Evolutionary conservation across 2,888 invertebrate genomes (phyloP).

Genomic region (Ethmia dodecea): DNA sequence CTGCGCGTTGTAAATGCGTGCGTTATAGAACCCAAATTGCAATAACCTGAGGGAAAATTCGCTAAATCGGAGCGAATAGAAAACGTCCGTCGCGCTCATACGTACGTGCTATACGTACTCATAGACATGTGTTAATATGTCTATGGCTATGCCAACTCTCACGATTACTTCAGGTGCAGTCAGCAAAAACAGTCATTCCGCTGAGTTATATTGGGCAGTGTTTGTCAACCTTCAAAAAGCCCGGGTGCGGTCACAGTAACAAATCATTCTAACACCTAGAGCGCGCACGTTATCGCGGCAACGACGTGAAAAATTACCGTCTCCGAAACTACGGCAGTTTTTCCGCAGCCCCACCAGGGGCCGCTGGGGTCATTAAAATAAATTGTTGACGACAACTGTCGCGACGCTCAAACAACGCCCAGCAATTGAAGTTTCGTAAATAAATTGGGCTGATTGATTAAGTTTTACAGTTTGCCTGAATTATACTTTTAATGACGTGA

Average conservation of each 20-base stretch:
- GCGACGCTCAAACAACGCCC: constrained; percentile 14
- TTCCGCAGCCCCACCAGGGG: constrained; percentile 43
- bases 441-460: constrained; percentile 31
- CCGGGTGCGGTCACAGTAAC: constrained; percentile 33
- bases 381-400: constrained; percentile 61
- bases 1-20: too few relatives aligned
- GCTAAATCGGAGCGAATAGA: too few relatives aligned
- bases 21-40: too few relatives aligned
- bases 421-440: constrained; percentile 14
- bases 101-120: too few relatives aligned
- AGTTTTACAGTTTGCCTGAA: constrained; percentile 5
- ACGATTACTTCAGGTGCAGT: too few relatives aligned
- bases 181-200: too few relatives aligned
- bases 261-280: constrained; percentile 75
- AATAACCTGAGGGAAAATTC: too few relatives aligned
- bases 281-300: constrained; percentile 56
- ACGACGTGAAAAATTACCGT: constrained; percentile 69
- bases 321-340: constrained; percentile 49
- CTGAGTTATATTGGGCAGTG: constrained; percentile 9
- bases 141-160: too few relatives aligned
- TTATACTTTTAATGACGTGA: too few relatives aligned
- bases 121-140: too few relatives aligned
- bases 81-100: too few relatives aligned
- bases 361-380: constrained; percentile 59
- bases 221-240: constrained; percentile 36